Evolutionary conservation across 64 coral and sea anemone genomes (phyloP), one percentile per base, ranked within the genome.

Genomic region (Astreopora myriophthalma): DNA sequence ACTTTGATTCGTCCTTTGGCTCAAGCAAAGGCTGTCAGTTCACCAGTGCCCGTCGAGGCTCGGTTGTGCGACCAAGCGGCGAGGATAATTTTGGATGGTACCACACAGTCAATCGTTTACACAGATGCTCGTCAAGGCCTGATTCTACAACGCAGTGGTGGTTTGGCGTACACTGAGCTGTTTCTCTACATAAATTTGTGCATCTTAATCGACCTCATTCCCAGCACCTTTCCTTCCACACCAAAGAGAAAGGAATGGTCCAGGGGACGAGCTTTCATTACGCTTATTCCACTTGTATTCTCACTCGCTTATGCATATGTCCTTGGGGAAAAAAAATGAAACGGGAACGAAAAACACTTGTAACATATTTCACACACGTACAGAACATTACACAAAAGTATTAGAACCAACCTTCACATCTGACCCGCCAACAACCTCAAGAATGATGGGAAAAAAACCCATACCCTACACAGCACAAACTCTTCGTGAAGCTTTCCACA

Each of bases 101-200:
- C 27, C 0, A 1, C 0, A 4, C 8, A 64, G 17, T 58, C 2
- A 95, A 95, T 55, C 74, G 31, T 23, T 12, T 66, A 5, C 88
- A 91, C 37, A 82, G 88, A 57, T 95, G 88, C 71, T 39, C 80
- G 10, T 84, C 93, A 22, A 68, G 38, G 6, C 16, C 20, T 5
- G 42, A 74, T 1, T 62, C 88, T 20, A 95, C 93, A 20, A 95
- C 93, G 5, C 93, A 95, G 46, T 95, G 93, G 93, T 95, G 93
- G 93, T 52, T 95, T 34, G 93, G 93, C 14, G 77, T 48, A 25
- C 23, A 76, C 1, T 48, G 2, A 48, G 22, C 27, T 16, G 42
- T 20, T 20, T 58, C 10, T 16, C n/a, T n/a, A n/a, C n/a, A n/a
- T n/a, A n/a, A n/a, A n/a, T n/a, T n/a, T n/a, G n/a, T n/a, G n/a